A percentile compares a stretch with the other conserved stretches of the same genome.
phyloP scores from a whole-genome alignment of 2,888 invertebrate species.

The Epistrophe grossulariae region DNA sequence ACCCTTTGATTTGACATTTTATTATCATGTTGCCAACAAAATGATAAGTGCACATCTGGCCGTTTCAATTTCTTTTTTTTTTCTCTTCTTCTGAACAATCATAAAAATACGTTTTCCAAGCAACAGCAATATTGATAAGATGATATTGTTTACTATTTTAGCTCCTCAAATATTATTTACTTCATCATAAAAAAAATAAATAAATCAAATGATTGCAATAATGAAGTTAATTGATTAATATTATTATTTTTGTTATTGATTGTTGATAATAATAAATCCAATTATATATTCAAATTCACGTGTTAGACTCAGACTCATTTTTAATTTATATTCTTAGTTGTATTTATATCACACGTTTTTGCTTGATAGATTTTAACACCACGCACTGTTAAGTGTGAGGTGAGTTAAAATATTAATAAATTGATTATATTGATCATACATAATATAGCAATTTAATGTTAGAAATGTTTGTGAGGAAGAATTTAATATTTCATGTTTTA shows the following conservation, averaged over 20 bases:
- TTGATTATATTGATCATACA: background rate
- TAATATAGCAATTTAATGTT: background rate
- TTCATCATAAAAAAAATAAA: background rate
- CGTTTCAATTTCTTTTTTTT: background rate
- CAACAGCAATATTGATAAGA: slow-evolving; percentile 4
- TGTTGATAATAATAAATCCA: background rate
- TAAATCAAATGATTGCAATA: background rate
- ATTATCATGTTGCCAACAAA: slow-evolving; percentile 4
- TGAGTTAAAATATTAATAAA: no score
- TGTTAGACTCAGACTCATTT: no score
- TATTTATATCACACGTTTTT: background rate
- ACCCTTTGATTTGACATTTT: slow-evolving; percentile 17
- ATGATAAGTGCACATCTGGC: slow-evolving; percentile 17
- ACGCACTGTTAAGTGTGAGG: background rate
- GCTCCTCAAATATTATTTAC: background rate
- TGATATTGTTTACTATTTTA: background rate
- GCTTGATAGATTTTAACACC: background rate
- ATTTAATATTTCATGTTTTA: slow-evolving; percentile 4
- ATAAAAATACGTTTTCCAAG: no score
- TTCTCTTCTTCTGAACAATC: no score
- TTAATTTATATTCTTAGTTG: no score
- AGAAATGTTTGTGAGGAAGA: background rate
- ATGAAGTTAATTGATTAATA: no score
- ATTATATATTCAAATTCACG: background rate
- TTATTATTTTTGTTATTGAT: background rate